phyloP scores from a whole-genome alignment of 2,888 invertebrate genomes.

The Spodoptera picta region DNA sequence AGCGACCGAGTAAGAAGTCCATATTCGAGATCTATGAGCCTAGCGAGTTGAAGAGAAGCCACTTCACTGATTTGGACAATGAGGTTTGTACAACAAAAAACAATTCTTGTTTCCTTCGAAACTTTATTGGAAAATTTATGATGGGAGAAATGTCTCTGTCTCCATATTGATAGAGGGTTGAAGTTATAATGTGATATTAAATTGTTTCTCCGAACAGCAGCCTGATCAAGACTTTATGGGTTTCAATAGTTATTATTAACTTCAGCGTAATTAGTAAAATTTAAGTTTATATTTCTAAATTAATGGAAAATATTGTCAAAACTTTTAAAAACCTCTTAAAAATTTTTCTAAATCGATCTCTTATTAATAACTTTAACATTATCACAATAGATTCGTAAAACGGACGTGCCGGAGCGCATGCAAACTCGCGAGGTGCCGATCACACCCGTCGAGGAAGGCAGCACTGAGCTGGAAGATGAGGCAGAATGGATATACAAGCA shows the following conservation, averaged over 20 bases:
- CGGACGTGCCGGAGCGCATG: conserved; percentile 97
- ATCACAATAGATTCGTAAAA: conserved; percentile 91
- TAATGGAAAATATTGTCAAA: neutral
- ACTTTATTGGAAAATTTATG: too few species aligned
- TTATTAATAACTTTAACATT: too few species aligned
- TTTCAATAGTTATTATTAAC: too few species aligned
- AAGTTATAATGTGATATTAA: too few species aligned
- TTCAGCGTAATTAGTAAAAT: too few species aligned
- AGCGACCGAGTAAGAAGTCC: conserved; percentile 94
- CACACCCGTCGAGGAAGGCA: conserved; percentile 93
- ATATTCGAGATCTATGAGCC: conserved; percentile 99
- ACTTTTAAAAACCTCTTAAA: neutral
- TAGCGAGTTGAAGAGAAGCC: conserved; percentile 98
- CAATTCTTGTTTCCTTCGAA: too few species aligned
- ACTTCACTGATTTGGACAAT: conserved; percentile 97
- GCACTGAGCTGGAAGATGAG: conserved; percentile 96
- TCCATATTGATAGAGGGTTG: too few species aligned
- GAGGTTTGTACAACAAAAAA: conserved; percentile 81
- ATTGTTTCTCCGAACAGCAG: too few species aligned
- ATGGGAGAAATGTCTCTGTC: too few species aligned
- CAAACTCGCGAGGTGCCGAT: conserved; percentile 96
- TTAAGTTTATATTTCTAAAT: neutral
- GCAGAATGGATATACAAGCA: conserved; percentile 99
- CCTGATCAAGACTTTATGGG: too few species aligned
- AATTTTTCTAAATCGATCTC: too few species aligned